Conservation (phyloP, 2,888 invertebrate species). For the Zygothrica quintamaculata region DNA sequence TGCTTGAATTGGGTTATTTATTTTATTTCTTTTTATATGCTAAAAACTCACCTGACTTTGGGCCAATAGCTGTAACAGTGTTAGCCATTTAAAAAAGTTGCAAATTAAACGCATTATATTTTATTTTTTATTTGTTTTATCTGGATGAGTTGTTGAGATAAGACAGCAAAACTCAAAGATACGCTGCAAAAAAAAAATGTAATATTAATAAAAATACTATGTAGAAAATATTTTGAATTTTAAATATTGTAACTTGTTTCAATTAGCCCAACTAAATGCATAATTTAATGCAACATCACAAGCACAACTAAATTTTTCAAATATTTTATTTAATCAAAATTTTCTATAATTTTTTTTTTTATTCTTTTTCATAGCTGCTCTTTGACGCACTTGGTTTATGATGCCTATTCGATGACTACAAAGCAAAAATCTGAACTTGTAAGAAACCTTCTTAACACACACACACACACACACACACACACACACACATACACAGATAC, state of each 20-base stretch:
- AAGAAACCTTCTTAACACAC: conserved; percentile 50
- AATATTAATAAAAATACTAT: too few relatives aligned
- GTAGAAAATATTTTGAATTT: too few relatives aligned
- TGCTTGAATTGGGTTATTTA: background rate
- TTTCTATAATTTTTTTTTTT: background rate
- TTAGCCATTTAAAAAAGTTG: conserved; percentile 62
- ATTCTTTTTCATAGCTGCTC: too few relatives aligned
- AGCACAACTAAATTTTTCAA: conserved; percentile 29
- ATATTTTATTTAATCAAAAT: background rate
- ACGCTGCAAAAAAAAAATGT: background rate
- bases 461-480: background rate
- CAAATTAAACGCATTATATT: conserved; percentile 45
- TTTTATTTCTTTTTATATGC: too few relatives aligned
- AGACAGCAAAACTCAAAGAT: too few relatives aligned
- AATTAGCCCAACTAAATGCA: conserved; percentile 69
- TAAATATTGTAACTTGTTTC: conserved; percentile 49
- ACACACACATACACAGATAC: background rate
- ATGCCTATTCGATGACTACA: conserved; percentile 61
- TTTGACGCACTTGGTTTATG: conserved; percentile 37
- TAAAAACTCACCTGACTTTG: conserved; percentile 77
- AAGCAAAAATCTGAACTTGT: conserved; percentile 74
- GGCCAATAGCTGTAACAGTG: conserved; percentile 74
- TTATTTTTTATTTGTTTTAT: background rate
- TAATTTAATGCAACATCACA: conserved; percentile 71
- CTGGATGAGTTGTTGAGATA: too few relatives aligned